phyloP scores from a whole-genome alignment of 30 jellyfish, hydroid and myxozoan species.

The Nemopilema nomurai region DNA sequence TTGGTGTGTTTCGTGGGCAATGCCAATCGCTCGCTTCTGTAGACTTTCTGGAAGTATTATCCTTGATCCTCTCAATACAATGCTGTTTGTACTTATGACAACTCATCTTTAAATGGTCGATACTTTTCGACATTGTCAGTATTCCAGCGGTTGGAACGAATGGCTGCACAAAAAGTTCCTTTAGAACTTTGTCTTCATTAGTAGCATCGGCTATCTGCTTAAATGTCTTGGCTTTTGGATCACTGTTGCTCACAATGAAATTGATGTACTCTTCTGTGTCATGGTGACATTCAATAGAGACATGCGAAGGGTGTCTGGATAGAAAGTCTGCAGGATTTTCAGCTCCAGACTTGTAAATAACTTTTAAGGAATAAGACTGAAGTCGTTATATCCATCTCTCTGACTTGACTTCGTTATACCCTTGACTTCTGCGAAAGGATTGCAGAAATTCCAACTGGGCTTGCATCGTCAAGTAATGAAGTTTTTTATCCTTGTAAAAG shows the following conservation, averaged over 20 bases:
- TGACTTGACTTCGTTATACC: too few species aligned
- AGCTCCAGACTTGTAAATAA: not conserved
- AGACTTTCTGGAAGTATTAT: constrained; percentile 22
- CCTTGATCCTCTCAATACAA: constrained; percentile 13
- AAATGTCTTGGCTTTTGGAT: constrained; percentile 13
- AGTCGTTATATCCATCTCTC: not conserved
- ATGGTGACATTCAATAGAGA: not conserved
- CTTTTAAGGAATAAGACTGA: not conserved
- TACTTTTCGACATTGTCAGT: not conserved
- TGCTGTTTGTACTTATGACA: constrained; percentile 1
- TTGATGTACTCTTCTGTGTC: constrained; percentile 9
- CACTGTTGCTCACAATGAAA: not conserved
- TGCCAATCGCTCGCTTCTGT: constrained; percentile 33
- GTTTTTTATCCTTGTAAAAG: not conserved
- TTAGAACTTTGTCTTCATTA: not conserved
- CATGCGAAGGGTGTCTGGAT: not conserved
- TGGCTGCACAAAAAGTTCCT: constrained; percentile 19
- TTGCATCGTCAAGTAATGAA: not conserved
- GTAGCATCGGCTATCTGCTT: not conserved
- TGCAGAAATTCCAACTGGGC: not conserved
- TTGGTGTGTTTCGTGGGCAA: constrained; percentile 46
- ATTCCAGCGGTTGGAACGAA: not conserved
- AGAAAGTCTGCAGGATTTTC: not conserved
- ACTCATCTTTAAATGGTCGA: constrained; percentile 10
- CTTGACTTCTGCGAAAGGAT: not conserved